Evolutionary conservation across 2,113 vertebrate genomes (phyloP).

Genomic region (Chionodraco myersi): DNA sequence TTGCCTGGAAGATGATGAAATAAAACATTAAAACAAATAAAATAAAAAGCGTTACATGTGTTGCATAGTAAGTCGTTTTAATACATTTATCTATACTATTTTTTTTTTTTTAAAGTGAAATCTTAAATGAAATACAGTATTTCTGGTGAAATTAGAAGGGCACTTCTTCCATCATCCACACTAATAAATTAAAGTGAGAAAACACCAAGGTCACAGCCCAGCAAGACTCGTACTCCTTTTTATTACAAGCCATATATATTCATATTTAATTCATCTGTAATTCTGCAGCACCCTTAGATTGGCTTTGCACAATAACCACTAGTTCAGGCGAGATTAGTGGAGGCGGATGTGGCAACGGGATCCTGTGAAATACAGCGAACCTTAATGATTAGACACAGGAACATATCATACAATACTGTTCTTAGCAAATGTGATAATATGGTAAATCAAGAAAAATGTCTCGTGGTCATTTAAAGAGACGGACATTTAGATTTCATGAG

Average conservation of each 20-base stretch:
- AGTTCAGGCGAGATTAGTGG: conserved; percentile 51
- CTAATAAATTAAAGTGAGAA: background rate
- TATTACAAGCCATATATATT: conserved; percentile 8
- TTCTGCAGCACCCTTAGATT: background rate
- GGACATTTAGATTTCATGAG: background rate
- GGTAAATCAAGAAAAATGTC: background rate
- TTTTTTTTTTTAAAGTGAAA: too few species aligned
- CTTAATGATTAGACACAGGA: conserved; percentile 5
- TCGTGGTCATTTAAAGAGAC: background rate
- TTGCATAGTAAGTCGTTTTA: too few species aligned
- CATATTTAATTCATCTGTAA: background rate
- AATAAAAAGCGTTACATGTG: too few species aligned
- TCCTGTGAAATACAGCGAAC: conserved; percentile 6
- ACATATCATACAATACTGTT: background rate
- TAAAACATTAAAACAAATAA: too few species aligned
- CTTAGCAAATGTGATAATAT: background rate
- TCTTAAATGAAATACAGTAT: too few species aligned
- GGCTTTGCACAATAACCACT: conserved; percentile 25
- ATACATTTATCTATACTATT: too few species aligned
- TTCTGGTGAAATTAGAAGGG: too few species aligned
- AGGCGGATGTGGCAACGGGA: conserved; percentile 32
- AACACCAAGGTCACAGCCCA: background rate
- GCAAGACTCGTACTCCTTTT: conserved; percentile 1
- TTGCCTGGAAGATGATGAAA: too few species aligned
- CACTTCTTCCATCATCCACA: too few species aligned